phyloP scores from a whole-genome alignment of 64 coral and sea anemone genomes.

The Hydrozoanthus tunicans region DNA sequence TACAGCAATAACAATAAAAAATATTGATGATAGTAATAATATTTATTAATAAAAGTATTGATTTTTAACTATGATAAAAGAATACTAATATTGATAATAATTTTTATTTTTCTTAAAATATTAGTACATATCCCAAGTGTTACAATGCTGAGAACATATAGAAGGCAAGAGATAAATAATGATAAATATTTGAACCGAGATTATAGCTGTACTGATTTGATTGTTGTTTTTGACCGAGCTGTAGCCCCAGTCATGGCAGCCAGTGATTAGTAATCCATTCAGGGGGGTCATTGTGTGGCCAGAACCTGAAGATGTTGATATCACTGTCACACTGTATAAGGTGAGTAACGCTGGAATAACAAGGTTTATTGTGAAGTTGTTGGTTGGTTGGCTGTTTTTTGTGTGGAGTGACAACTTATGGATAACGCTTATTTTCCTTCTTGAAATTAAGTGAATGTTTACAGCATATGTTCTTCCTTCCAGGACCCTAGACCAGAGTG shows the following conservation, averaged over 20 bases:
- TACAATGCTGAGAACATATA: too few relatives aligned
- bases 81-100: too few relatives aligned
- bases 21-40: too few relatives aligned
- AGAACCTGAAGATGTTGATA: constrained; percentile 86
- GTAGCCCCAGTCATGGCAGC: constrained; percentile 87
- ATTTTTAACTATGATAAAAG: too few relatives aligned
- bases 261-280: constrained; percentile 91
- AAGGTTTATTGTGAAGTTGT: background rate
- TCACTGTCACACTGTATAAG: constrained; percentile 95
- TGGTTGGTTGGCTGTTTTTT: too few relatives aligned
- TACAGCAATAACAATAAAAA: too few relatives aligned
- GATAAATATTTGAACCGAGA: background rate
- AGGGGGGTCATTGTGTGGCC: constrained; percentile 96
- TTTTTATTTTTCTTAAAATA: too few relatives aligned
- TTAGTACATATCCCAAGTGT: too few relatives aligned
- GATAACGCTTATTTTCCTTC: background rate
- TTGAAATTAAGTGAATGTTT: background rate
- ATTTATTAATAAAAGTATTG: too few relatives aligned
- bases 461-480: background rate
- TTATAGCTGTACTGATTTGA: background rate
- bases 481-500: constrained; percentile 90
- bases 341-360: constrained; percentile 16
- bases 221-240: background rate
- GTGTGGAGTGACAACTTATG: background rate
- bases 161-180: background rate